Conservation (phyloP, 2,113 vertebrate species). For the Sylvilagus bachmani region DNA sequence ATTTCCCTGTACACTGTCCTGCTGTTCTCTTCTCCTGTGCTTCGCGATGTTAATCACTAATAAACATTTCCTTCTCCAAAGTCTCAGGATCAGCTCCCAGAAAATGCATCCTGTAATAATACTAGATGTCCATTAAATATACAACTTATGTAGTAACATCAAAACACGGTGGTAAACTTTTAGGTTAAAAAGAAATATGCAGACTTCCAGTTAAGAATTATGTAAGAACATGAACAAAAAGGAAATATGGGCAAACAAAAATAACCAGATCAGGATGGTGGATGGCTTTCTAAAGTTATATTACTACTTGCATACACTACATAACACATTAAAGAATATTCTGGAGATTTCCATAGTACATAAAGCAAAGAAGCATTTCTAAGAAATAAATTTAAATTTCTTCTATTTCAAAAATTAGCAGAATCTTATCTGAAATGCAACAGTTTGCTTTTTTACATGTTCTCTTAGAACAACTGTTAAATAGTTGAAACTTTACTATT, state of each 20-base stretch:
- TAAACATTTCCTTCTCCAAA: not conserved
- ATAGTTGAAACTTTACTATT: not conserved
- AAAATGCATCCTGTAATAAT: not conserved
- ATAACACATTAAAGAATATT: not conserved
- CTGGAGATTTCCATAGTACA: not conserved
- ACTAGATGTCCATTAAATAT: not conserved
- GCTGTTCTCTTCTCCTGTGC: not conserved
- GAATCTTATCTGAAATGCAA: not conserved
- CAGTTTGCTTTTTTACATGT: not conserved
- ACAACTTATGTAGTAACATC: not conserved
- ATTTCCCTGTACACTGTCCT: not conserved
- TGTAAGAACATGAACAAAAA: not conserved
- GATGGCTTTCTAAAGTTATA: not conserved
- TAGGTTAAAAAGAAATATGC: not conserved
- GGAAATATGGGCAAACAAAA: not conserved
- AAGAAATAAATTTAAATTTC: not conserved
- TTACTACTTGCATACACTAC: not conserved
- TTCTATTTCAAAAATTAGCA: slow-evolving; percentile 5
- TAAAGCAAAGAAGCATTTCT: not conserved
- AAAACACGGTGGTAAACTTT: not conserved
- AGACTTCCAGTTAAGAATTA: not conserved
- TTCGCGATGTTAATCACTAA: not conserved
- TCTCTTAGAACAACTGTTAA: not conserved
- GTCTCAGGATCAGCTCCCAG: not conserved
- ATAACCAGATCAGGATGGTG: not conserved